A percentile compares a stretch with the other conserved stretches of the same genome.
These are phyloP conservation scores for Sisyra terminalis DNA, from an alignment of 2,888 invertebrate genomes.

Conservation along the genomic window DNA sequence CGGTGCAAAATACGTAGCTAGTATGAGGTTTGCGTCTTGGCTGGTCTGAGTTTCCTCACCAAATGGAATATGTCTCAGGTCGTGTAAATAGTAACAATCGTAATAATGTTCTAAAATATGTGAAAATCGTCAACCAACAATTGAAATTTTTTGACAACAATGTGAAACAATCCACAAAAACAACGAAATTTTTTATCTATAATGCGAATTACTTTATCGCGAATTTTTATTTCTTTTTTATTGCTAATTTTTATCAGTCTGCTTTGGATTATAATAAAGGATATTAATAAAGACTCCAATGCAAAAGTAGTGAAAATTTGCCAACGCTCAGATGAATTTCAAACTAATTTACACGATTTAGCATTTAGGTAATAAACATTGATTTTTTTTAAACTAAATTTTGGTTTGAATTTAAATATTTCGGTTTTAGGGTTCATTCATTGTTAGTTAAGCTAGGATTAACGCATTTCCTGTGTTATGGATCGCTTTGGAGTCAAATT, in stretches of 20 bases:
- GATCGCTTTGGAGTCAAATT: constrained; percentile 37
- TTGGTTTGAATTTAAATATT: constrained; percentile 5
- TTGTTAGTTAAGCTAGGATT: constrained; percentile 27
- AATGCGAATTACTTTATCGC: constrained; percentile 6
- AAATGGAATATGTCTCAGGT: too few species aligned
- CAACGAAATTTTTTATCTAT: background rate
- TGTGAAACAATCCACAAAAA: background rate
- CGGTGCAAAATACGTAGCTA: too few species aligned
- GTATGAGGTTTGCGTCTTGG: too few species aligned
- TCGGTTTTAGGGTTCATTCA: constrained; percentile 21
- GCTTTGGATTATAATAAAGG: constrained; percentile 17
- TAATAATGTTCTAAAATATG: too few species aligned
- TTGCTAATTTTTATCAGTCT: constrained; percentile 14
- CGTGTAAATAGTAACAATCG: too few species aligned
- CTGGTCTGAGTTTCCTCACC: too few species aligned
- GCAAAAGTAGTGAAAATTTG: constrained; percentile 18
- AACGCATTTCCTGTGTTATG: constrained; percentile 37
- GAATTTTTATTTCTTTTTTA: constrained; percentile 12
- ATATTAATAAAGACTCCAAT: constrained; percentile 11
- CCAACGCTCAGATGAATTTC: constrained; percentile 20
- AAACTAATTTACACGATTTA: constrained; percentile 20
- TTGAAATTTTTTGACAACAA: background rate
- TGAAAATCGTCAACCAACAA: too few species aligned
- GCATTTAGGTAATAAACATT: constrained; percentile 17
- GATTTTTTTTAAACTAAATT: constrained; percentile 4